Evolutionary conservation across 2,113 vertebrate genomes (phyloP).

Genomic region (Morone saxatilis): DNA sequence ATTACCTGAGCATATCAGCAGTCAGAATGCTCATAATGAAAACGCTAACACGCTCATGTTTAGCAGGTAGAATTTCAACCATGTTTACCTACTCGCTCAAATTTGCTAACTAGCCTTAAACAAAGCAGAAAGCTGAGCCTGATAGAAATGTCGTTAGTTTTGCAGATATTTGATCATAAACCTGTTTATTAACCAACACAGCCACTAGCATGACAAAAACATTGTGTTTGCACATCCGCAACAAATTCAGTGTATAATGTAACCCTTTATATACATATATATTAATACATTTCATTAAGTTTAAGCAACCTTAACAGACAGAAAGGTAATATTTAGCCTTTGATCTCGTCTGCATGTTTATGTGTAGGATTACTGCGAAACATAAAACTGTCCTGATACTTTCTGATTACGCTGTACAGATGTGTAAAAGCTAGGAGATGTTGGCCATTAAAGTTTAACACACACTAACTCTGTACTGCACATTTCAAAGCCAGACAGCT

Average conservation of each 20-base stretch:
- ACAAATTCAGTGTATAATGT: neutral
- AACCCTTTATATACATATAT: too few relatives aligned
- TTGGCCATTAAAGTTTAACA: neutral
- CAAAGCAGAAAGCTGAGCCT: neutral
- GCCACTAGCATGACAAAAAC: too few relatives aligned
- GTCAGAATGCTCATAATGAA: neutral
- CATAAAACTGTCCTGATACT: neutral
- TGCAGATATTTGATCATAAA: neutral
- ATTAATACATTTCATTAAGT: neutral
- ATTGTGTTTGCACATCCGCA: neutral
- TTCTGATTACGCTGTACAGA: neutral
- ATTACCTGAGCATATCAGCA: neutral
- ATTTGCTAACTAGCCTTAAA: too few relatives aligned
- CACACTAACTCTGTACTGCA: neutral
- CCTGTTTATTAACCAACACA: too few relatives aligned
- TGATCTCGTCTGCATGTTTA: neutral
- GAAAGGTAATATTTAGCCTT: neutral
- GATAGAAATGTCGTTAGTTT: too few relatives aligned
- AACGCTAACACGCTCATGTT: too few relatives aligned
- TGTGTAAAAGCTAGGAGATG: neutral
- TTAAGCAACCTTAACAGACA: neutral
- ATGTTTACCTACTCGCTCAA: neutral
- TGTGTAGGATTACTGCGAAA: neutral
- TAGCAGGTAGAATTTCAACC: neutral
- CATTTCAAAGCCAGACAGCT: constrained; percentile 10